Evolutionary conservation across 2,888 invertebrate species (phyloP).

Genomic region (Thymelicus acteon): DNA sequence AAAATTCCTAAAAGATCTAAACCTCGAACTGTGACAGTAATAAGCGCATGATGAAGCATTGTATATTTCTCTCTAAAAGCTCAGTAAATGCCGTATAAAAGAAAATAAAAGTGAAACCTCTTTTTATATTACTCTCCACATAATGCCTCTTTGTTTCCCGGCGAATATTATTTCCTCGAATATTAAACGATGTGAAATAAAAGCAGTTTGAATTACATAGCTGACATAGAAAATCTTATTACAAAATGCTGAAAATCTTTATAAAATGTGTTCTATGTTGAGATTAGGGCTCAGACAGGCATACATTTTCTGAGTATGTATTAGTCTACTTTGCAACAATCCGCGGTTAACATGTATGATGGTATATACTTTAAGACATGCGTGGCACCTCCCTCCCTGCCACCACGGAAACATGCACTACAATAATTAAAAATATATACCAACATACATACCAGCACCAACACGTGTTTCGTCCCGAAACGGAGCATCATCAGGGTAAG

Average conservation of each 20-base stretch:
- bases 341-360: no score
- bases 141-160: constrained; percentile 26
- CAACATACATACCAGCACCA: no score
- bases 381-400: no score
- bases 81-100: not conserved
- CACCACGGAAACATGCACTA: no score
- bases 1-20: not conserved
- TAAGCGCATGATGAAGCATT: not conserved
- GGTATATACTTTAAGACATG: no score
- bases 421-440: no score
- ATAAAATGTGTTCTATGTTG: not conserved
- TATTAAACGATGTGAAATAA: constrained; percentile 29
- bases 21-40: not conserved
- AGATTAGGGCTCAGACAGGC: not conserved
- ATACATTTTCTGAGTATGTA: no score
- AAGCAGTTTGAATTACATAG: constrained; percentile 13
- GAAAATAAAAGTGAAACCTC: constrained; percentile 5
- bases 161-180: constrained; percentile 25
- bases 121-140: constrained; percentile 6
- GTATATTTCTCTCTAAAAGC: not conserved
- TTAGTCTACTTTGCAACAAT: no score
- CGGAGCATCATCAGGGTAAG: no score
- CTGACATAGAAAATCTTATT: not conserved
- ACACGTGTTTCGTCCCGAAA: no score
- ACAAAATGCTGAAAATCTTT: not conserved